Evolutionary conservation across 2,797 vertebrate species (phyloP), one percentile per base, ranked within the genome.

Genomic region (Hybognathus amarus): DNA sequence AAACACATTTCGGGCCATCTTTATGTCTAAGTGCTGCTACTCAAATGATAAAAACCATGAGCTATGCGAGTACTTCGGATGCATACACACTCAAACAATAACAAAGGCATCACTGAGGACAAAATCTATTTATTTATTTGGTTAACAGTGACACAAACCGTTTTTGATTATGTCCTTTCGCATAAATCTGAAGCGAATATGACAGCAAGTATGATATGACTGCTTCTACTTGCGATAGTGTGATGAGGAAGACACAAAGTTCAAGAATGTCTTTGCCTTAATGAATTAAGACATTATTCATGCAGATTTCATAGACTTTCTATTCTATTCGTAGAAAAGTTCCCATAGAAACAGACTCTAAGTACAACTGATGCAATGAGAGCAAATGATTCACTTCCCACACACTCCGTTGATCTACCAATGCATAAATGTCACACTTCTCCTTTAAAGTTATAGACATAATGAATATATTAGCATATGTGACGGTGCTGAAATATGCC

Each of bases 121-220:
- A n/a, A 56, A 54, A 75, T 47, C 40, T 18, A 79, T 85, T 83
- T 80, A 86, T 88, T 77, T 36, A 77, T 71, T 73, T 85, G 61
- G 61, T 63, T 63, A 63, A 30, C 7, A n/a, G 27, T 54, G 38
- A 47, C 38, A 45, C 75, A 68, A 20, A 63, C 40, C 24, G 5
- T 15, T 40, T 47, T 68, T 24, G 30, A 67, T 38, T 79, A 56
- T 42, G 15, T 30, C 52, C 24, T 71, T 80, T 56, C 7, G 2
- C n/a, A 6, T 36, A 2, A n/a, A 7, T 73, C 54, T 56, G 6
- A 42, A 47, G 42, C 24, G 56, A 24, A 59, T 61, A 63, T 6
- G 59, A 61, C 12, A n/a, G 27, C 61, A 63, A 63, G 30, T 30
- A 33, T 71, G 17, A 61, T 33, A 61, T 12, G 20, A 22, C n/a